Base-by-base conservation (phyloP, 2,797 vertebrate genomes). In the Artibeus jamaicensis region DNA sequence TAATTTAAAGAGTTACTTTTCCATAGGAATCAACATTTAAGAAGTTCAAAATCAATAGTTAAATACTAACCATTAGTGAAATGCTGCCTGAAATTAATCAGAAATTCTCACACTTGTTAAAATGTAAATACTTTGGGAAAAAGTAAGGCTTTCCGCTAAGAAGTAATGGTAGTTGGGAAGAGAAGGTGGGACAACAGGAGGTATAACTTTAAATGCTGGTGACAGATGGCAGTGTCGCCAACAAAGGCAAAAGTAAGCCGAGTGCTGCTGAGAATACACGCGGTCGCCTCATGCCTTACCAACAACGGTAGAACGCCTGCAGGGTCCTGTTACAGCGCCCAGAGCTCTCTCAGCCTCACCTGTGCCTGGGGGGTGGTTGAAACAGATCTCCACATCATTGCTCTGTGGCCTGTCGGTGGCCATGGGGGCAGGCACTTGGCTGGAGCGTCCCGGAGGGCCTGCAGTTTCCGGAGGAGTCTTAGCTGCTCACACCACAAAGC, bases 1-100 rank as follows among this genome's bases (percentile, higher is more conserved):
- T 91, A 84, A 50, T 79, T 77, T 77, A 73, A 84, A 97, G 68
- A n/a, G 6, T 73, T 88, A 2, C 26, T 81, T 95, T 87, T 83
- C 26, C 14, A 10, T 70, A 53, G 42, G 42, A 84, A 65, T 84
- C 71, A 68, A 22, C 32, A 79, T 6, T 34, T 29, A 0, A 4
- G 55, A 12, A 18, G 3, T 85, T 94, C 53, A 50, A 67, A 67
- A 71, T 90, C 22, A 26, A 26, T 74, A 86, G 85, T 65, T 76
- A 73, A 86, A 32, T 91, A 46, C 34, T 53, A 32, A 6, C 37
- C 9, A 42, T 8, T 39, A 68, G 48, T 55, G 42, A 93, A 81
- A 39, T 11, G n/a, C 84, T 92, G 67, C 86, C 42, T 53, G 48
- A 65, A 62, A 83, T 79, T 48, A 62, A 91, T 73, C 70, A 89